phyloP scores from a whole-genome alignment of 2,797 vertebrate species.

The Enteromius trimaculatus region DNA sequence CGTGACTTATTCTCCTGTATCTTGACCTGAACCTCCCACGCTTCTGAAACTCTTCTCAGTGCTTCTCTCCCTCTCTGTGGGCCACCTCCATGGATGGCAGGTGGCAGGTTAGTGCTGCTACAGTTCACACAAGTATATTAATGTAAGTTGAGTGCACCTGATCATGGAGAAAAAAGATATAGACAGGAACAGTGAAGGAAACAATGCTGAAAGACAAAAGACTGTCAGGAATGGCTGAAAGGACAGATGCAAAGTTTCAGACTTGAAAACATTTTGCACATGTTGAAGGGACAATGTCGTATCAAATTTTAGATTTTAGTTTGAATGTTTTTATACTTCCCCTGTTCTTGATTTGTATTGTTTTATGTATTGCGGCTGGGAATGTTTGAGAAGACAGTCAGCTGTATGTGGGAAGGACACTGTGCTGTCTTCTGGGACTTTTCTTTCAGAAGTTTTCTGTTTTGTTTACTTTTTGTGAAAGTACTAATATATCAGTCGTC shows the following conservation, averaged over 20 bases:
- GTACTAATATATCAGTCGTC: neutral
- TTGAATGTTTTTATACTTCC: conserved; percentile 11
- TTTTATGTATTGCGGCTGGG: conserved; percentile 1
- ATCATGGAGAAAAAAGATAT: neutral
- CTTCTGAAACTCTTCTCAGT: neutral
- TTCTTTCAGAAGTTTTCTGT: conserved; percentile 13
- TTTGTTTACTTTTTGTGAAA: conserved; percentile 16
- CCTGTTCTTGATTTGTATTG: neutral
- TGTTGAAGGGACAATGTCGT: neutral
- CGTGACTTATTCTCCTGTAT: conserved; percentile 20
- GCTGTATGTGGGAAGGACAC: conserved; percentile 12
- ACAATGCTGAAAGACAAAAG: neutral
- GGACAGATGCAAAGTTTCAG: neutral
- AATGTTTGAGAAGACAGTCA: conserved; percentile 38
- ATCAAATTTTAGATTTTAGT: conserved; percentile 3
- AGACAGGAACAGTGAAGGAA: neutral
- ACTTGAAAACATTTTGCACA: neutral
- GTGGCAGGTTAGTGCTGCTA: conserved; percentile 30
- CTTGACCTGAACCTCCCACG: conserved; percentile 27
- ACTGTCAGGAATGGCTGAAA: neutral
- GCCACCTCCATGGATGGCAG: conserved; percentile 26
- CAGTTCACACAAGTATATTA: conserved; percentile 35
- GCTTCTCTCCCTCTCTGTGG: conserved; percentile 25
- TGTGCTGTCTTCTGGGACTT: neutral
- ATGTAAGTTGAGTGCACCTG: conserved; percentile 22